Base-by-base conservation (phyloP, 2,888 invertebrate species). In the Pasiphila rectangulata region DNA sequence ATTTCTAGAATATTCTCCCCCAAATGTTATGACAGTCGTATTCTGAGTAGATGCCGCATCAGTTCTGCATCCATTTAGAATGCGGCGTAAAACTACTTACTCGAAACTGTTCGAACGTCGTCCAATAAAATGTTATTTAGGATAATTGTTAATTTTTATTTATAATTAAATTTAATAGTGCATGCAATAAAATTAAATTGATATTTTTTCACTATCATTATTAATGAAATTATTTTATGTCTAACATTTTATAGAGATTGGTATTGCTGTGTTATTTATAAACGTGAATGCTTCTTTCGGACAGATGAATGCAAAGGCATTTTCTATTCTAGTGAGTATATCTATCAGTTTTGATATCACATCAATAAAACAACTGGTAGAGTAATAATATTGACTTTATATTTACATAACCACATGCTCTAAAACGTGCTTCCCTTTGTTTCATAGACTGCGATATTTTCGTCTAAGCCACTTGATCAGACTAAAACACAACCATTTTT, bases 131-230 rank as follows among this genome's bases (percentile, higher is more conserved):
- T 68, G 69, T 81, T 83, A 76, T 75, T 75, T 78, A 83, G 73
- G 67, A 62, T 75, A 65, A 78, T 78, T 76, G 76, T 83, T 84
- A 79, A 77, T 75, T 79, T 64, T 80, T 70, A 75, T 79, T 76
- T 73, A 69, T 71, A 71, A 59, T 64, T 61, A 65, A 66, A 69
- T 40, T 36, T 19, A 49, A 52, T 50, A 52, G 46, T 82, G 81
- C 85, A 85, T 83, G 86, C 85, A 86, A 86, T 85, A 86, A 83
- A 77, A 63, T 72, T 77, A 64, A 68, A 82, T 79, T 84, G 86
- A 85, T 86, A 86, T 86, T 86, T 83, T n/a, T 75, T 73, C 71
- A 81, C 74, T 69, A 63, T 78, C 72, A 64, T 69, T 51, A 51
- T 60, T 56, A 57, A 47, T 52, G 44, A 46, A 57, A 52, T 67